A percentile compares a stretch with the other conserved stretches of the same genome.
phyloP scores from a whole-genome alignment of 2,797 vertebrate species.

The Pseudomugil gertrudae region DNA sequence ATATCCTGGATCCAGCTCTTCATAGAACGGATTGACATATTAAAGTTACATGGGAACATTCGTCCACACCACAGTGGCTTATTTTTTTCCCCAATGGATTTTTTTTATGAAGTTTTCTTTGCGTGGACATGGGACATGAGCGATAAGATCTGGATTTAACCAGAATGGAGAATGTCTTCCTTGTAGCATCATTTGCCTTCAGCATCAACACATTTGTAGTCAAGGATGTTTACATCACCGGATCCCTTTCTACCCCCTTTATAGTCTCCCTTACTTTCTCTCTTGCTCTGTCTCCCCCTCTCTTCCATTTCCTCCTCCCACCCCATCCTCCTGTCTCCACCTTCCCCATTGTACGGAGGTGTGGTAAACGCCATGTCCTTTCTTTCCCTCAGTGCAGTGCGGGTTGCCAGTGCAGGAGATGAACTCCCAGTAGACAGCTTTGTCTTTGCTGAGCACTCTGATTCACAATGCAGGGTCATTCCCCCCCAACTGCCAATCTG shows the following conservation, averaged over 20 bases:
- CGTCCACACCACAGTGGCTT: neutral
- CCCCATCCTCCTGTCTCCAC: conserved; percentile 17
- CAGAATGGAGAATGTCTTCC: conserved; percentile 17
- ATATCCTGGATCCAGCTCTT: conserved; percentile 17
- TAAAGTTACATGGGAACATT: neutral
- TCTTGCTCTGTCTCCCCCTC: conserved; percentile 17
- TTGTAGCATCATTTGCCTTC: neutral
- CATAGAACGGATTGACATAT: conserved; percentile 2
- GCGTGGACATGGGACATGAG: neutral
- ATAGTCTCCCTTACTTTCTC: conserved; percentile 2
- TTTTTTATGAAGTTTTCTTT: conserved; percentile 1
- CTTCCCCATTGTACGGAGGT: conserved; percentile 59
- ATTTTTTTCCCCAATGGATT: conserved; percentile 1
- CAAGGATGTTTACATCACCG: conserved; percentile 9
- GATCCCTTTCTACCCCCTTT: conserved; percentile 18
- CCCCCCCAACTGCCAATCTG: conserved; percentile 83
- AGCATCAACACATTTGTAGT: conserved; percentile 22
- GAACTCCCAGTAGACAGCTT: conserved; percentile 78
- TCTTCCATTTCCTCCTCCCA: neutral
- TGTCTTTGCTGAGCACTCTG: conserved; percentile 80
- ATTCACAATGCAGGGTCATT: conserved; percentile 81
- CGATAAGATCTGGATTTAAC: conserved; percentile 1
- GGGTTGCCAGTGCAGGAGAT: conserved; percentile 90
- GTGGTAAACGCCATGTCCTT: conserved; percentile 87
- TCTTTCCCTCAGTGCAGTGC: conserved; percentile 91